Percentiles rank a stretch among this genome's conserved stretches.
phyloP scores from a whole-genome alignment of 2,113 vertebrate species.

The Megaceryle torquata region DNA sequence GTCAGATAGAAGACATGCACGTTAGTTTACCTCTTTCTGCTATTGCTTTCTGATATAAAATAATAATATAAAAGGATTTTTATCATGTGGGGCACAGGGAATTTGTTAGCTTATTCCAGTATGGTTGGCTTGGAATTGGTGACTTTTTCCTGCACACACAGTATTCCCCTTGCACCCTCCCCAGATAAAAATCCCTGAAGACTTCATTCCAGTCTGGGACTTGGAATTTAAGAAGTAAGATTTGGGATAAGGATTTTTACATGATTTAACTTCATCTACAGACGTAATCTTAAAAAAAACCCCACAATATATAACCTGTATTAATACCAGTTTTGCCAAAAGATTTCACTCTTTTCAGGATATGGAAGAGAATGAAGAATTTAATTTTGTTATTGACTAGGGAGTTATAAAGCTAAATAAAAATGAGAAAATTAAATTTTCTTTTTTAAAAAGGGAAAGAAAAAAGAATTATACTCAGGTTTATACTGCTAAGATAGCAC shows the following conservation, averaged over 20 bases:
- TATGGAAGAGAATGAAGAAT: not conserved
- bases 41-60: not conserved
- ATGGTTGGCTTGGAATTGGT: not conserved
- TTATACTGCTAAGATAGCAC: not conserved
- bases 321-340: not conserved
- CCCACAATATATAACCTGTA: not conserved
- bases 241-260: not conserved
- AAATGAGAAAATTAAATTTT: not conserved
- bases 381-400: not conserved
- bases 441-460: not conserved
- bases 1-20: not conserved
- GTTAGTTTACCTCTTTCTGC: not conserved
- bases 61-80: not conserved
- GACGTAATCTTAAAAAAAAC: not conserved
- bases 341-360: not conserved
- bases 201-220: not conserved
- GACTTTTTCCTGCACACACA: not conserved
- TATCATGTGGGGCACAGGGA: fast-evolving
- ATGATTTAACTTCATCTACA: not conserved
- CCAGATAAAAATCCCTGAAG: not conserved
- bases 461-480: not conserved
- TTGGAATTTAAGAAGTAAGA: not conserved
- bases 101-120: not conserved
- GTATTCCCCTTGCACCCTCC: not conserved
- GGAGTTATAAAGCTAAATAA: not conserved